These are phyloP conservation scores for Hirtodrosophila confusa DNA, from an alignment of 2,888 invertebrate species.

Conservation along the genomic window DNA sequence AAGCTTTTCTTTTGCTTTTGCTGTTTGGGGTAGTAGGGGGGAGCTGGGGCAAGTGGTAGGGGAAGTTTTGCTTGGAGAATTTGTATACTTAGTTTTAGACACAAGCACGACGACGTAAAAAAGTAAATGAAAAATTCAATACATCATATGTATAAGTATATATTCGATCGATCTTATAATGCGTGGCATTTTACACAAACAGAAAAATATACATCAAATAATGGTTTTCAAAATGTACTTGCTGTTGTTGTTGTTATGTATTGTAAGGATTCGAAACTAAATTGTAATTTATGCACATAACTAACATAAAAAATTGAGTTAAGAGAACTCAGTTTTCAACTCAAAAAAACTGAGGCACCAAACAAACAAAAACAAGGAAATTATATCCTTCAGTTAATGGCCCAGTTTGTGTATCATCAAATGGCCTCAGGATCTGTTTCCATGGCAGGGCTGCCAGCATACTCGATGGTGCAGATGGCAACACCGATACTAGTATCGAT, in stretches of 20 bases:
- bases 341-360: too few relatives aligned
- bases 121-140: slow-evolving; percentile 66
- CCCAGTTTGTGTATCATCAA: too few relatives aligned
- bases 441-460: too few relatives aligned
- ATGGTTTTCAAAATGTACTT: slow-evolving; percentile 22
- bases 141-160: slow-evolving; percentile 59
- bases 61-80: slow-evolving; percentile 37
- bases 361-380: too few relatives aligned
- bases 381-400: too few relatives aligned
- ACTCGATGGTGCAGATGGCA: too few relatives aligned
- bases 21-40: slow-evolving; percentile 32
- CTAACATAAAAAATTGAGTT: too few relatives aligned
- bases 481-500: too few relatives aligned
- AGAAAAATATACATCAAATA: slow-evolving; percentile 38
- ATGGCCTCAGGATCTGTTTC: too few relatives aligned
- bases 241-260: slow-evolving; percentile 1
- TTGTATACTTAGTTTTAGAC: slow-evolving; percentile 71
- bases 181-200: slow-evolving; percentile 66
- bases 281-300: neutral
- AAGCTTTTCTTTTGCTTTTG: slow-evolving; percentile 56
- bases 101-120: slow-evolving; percentile 77
- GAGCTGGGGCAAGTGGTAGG: neutral
- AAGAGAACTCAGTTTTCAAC: too few relatives aligned
- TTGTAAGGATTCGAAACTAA: neutral
- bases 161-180: slow-evolving; percentile 66